Evolutionary conservation across 2,888 invertebrate species (phyloP), one percentile per base, ranked within the genome.

Genomic region (Ganaspis brasiliensis): DNA sequence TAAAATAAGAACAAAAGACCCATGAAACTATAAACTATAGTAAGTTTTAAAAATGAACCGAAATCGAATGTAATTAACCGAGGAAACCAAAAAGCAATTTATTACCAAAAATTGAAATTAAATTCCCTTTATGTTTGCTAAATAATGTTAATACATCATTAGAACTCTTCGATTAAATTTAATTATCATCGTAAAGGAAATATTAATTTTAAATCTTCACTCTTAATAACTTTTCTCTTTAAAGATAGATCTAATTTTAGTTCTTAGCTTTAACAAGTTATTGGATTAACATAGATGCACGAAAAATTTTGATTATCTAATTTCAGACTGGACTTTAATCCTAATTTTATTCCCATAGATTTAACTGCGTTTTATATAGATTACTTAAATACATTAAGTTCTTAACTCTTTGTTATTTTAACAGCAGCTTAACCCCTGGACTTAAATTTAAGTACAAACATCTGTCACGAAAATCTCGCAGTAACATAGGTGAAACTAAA

Each of bases 391-490:
- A 35, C 35, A 57, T 35, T 57, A 74, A 63, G 81, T 81, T 85
- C 82, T 88, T 89, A 89, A 91, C 87, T 82, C 79, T 85, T 82
- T 89, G 82, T 89, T 89, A 87, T 90, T 90, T 89, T 89, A 90
- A 89, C 91, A 90, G 90, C 89, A 87, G 91, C 90, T 89, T 91
- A 89, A 91, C 87, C 89, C 85, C 88, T 82, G 91, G 91, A 91
- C 83, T 89, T 89, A 87, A 86, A 86, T 88, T 89, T 89, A 88
- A 89, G 83, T 88, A 88, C 87, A 85, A 88, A 87, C 67, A 56
- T 24, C 89, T 89, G 88, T 87, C 90, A 82, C 86, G 89, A 86
- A 87, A 88, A 87, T 86, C 86, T 87, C 86, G 89, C 89, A 89
- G 89, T 89, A 88, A 89, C 85, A 89, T 90, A 91, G 91, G 91